phyloP scores from a whole-genome alignment of 2,797 vertebrate species.

The Acrossocheilus wenchowensis region DNA sequence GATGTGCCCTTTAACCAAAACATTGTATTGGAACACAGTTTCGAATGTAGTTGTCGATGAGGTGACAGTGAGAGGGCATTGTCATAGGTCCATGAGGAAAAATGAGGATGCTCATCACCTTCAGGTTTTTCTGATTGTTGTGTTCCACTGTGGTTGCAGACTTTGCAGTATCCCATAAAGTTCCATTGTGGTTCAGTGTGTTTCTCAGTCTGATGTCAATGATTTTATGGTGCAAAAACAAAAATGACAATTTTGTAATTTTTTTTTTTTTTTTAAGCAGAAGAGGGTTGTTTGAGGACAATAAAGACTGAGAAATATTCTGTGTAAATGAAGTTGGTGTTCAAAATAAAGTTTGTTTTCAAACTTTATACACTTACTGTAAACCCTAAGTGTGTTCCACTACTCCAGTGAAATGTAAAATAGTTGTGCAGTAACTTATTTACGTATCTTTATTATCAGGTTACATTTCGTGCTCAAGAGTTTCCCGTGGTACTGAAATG shows the following conservation, averaged over 20 bases:
- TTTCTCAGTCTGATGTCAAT: neutral
- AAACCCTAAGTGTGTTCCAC: neutral
- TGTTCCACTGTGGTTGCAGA: neutral
- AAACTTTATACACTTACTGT: too few relatives aligned
- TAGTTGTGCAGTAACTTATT: neutral
- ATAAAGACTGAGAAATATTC: neutral
- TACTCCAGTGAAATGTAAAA: too few relatives aligned
- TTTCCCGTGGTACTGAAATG: neutral
- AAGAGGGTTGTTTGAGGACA: neutral
- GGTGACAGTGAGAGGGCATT: neutral
- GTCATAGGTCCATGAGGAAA: neutral
- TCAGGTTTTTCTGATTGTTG: neutral
- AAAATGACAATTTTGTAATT: neutral
- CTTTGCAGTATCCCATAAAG: neutral
- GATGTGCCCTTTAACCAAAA: neutral
- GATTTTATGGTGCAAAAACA: neutral
- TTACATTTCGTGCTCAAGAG: neutral
- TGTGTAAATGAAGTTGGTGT: too few relatives aligned
- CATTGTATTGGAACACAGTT: neutral
- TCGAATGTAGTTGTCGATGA: neutral
- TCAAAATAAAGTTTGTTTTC: too few relatives aligned
- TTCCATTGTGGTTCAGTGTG: neutral
- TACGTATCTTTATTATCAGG: neutral
- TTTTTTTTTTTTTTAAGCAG: neutral
- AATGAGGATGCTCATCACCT: neutral